phyloP scores from a whole-genome alignment of 2,113 vertebrate genomes.

The Pagrus major region DNA sequence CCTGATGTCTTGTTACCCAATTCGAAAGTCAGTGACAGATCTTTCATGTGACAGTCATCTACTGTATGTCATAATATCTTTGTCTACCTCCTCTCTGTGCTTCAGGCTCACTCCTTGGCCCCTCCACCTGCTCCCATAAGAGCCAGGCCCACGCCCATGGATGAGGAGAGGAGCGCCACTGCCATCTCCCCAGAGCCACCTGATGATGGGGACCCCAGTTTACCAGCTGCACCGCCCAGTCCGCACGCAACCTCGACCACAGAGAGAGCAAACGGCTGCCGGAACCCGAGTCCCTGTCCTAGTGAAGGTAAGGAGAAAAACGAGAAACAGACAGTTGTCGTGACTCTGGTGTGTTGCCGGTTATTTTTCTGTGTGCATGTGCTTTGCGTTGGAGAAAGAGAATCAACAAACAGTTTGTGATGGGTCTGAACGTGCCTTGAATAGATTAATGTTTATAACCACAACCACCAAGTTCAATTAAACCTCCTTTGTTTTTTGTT shows the following conservation, averaged over 20 bases:
- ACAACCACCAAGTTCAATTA: not conserved
- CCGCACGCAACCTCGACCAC: slow-evolving; percentile 22
- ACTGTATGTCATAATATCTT: not conserved
- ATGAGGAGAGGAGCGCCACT: slow-evolving; percentile 75
- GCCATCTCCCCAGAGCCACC: slow-evolving; percentile 72
- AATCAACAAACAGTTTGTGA: slow-evolving; percentile 5
- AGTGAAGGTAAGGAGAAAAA: slow-evolving; percentile 60
- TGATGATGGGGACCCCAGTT: slow-evolving; percentile 65
- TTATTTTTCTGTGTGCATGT: not conserved
- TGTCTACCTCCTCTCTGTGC: not conserved
- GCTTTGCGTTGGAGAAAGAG: not conserved
- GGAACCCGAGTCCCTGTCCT: slow-evolving; percentile 29
- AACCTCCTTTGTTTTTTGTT: slow-evolving; percentile 9
- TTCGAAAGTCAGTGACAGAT: slow-evolving; percentile 16
- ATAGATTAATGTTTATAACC: slow-evolving; percentile 18
- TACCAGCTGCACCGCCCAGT: slow-evolving; percentile 18
- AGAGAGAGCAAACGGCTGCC: slow-evolving; percentile 43
- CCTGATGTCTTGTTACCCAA: slow-evolving; percentile 9
- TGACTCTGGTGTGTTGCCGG: not conserved
- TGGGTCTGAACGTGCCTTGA: slow-evolving; percentile 27
- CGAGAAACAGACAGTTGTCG: not conserved
- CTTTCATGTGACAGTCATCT: slow-evolving; percentile 9
- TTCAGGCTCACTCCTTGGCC: slow-evolving; percentile 64
- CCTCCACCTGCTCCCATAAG: slow-evolving; percentile 59
- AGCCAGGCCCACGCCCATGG: slow-evolving; percentile 77